Evolutionary conservation across 2,888 invertebrate genomes (phyloP).

Genomic region (Diarsia dahlii): DNA sequence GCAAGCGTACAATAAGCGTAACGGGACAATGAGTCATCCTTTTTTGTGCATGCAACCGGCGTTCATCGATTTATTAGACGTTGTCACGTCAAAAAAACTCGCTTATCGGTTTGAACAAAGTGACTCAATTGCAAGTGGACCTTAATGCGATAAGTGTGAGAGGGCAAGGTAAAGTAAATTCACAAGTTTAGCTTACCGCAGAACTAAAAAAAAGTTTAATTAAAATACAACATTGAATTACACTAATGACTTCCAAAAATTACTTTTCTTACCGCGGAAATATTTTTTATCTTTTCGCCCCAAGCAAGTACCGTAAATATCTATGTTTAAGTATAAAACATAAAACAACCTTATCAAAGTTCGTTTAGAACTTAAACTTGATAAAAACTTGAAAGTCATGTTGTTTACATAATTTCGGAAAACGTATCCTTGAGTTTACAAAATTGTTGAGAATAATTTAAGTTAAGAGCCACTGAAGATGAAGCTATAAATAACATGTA

Average conservation of each 20-base stretch:
- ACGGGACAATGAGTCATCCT: too few species aligned
- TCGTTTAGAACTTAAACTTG: constrained; percentile 12
- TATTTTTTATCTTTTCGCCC: constrained; percentile 12
- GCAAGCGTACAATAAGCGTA: too few species aligned
- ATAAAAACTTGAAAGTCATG: constrained; percentile 36
- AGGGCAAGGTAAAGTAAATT: background rate
- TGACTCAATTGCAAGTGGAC: background rate
- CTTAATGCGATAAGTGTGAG: background rate
- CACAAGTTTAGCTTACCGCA: background rate
- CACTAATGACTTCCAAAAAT: constrained; percentile 24
- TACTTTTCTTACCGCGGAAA: background rate
- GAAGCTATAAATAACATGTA: background rate
- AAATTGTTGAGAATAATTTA: constrained; percentile 1
- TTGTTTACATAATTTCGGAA: constrained; percentile 22
- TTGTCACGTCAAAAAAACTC: too few species aligned
- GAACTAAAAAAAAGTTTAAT: background rate
- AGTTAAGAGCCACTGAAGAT: background rate
- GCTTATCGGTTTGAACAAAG: background rate
- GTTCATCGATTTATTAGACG: too few species aligned
- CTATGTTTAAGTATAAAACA: too few species aligned
- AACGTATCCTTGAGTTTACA: constrained; percentile 3
- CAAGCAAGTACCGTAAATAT: constrained; percentile 21
- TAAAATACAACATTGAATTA: constrained; percentile 13
- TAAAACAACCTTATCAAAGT: constrained; percentile 36
- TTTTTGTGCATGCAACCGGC: too few species aligned